Percentiles rank a stretch among this genome's conserved stretches.
Conservation (phyloP, 2,797 vertebrate genomes). For the Sebastes matsubarae region DNA sequence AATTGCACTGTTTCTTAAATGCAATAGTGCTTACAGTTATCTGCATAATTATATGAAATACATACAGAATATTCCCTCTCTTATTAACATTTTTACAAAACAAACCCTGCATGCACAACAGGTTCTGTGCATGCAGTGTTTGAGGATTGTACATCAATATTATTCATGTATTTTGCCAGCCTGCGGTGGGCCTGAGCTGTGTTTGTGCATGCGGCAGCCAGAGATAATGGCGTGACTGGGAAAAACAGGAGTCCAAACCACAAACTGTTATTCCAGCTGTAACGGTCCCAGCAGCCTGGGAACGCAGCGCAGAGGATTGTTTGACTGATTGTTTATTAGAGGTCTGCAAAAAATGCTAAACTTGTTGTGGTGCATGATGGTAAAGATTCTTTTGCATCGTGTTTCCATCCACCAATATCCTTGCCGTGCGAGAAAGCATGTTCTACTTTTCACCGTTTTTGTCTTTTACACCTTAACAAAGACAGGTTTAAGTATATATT, state of each 20-base stretch:
- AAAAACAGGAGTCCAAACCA: constrained; percentile 74
- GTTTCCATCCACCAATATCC: constrained; percentile 5
- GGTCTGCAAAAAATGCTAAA: constrained; percentile 59
- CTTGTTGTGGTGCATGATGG: constrained; percentile 33
- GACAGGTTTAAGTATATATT: neutral
- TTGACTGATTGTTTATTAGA: constrained; percentile 63
- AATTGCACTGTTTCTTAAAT: neutral
- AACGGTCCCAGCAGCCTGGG: constrained; percentile 77
- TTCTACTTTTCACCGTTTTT: neutral
- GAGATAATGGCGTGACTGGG: constrained; percentile 69
- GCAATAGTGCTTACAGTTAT: neutral
- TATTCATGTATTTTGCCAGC: constrained; percentile 30
- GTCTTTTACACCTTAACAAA: neutral
- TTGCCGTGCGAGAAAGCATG: neutral
- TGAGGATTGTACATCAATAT: neutral
- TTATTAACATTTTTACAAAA: constrained; percentile 1
- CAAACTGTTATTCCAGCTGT: constrained; percentile 86
- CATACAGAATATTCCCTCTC: neutral
- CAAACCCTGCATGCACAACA: neutral
- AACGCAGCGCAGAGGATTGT: constrained; percentile 66
- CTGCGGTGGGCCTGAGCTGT: constrained; percentile 24
- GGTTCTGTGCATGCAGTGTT: neutral
- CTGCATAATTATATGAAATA: neutral
- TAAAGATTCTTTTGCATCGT: constrained; percentile 1
- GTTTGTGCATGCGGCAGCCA: constrained; percentile 42